These are phyloP conservation scores for Cyphotilapia sp. DNA, from an alignment of 2,113 vertebrate genomes.

Conservation along the genomic window DNA sequence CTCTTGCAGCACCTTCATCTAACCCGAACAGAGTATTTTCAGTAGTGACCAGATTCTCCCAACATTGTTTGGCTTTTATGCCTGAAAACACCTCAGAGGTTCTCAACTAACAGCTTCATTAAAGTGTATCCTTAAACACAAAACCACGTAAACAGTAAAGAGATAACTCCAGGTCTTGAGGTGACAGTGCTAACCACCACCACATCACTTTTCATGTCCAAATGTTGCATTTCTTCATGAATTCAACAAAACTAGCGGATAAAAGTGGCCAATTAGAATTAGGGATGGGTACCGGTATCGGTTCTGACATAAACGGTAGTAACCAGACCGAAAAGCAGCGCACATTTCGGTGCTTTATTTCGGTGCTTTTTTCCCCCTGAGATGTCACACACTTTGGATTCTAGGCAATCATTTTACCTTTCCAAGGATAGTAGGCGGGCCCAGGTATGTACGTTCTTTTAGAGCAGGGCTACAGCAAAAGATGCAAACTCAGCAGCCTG, in stretches of 20 bases:
- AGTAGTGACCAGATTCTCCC: neutral
- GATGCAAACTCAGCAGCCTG: neutral
- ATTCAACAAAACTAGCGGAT: neutral
- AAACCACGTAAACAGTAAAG: neutral
- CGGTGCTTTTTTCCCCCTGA: fast-evolving
- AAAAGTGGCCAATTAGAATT: neutral
- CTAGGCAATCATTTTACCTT: neutral
- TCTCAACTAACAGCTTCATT: neutral
- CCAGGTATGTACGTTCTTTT: neutral
- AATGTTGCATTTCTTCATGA: neutral
- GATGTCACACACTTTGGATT: neutral
- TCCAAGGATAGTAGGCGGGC: neutral
- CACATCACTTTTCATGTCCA: neutral
- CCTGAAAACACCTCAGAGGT: neutral
- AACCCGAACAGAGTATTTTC: neutral
- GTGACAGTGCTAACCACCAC: neutral
- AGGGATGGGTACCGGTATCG: neutral
- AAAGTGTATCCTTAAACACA: neutral
- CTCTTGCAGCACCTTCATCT: neutral
- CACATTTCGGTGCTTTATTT: fast-evolving
- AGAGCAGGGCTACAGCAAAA: fast-evolving
- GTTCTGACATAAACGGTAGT: fast-evolving
- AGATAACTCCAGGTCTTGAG: neutral
- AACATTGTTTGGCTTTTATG: neutral
- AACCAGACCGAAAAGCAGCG: neutral